phyloP scores from a whole-genome alignment of 2,113 vertebrate genomes.

The Grallaria varia region DNA sequence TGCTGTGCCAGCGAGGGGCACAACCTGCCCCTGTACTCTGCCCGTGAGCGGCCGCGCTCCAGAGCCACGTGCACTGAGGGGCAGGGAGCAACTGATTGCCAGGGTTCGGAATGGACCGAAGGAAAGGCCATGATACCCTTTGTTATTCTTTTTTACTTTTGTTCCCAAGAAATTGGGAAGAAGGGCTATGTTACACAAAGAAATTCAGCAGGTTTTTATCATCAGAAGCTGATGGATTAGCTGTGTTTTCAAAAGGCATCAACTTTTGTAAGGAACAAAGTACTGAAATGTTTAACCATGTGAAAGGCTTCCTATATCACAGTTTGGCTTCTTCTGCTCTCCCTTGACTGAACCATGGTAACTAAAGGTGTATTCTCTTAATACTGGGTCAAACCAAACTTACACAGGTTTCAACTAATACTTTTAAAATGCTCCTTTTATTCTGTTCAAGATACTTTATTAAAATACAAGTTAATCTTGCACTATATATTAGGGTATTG shows the following conservation, averaged over 20 bases:
- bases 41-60: neutral
- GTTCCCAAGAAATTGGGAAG: neutral
- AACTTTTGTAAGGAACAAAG: neutral
- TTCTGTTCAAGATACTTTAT: constrained; percentile 13
- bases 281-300: constrained; percentile 1
- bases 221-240: neutral
- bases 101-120: neutral
- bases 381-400: neutral
- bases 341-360: neutral
- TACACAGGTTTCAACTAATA: constrained; percentile 14
- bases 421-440: constrained; percentile 9
- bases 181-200: neutral
- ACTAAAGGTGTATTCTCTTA: neutral
- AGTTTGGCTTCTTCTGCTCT: neutral
- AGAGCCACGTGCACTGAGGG: neutral
- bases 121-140: neutral
- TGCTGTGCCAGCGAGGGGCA: neutral
- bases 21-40: neutral
- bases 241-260: neutral
- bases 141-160: neutral
- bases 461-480: constrained; percentile 37
- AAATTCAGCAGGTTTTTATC: neutral
- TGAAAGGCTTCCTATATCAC: neutral
- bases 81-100: neutral
- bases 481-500: constrained; percentile 5